These are phyloP conservation scores for Pseudois nayaur DNA, from an alignment of 2,113 vertebrate species.

Conservation along the genomic window DNA sequence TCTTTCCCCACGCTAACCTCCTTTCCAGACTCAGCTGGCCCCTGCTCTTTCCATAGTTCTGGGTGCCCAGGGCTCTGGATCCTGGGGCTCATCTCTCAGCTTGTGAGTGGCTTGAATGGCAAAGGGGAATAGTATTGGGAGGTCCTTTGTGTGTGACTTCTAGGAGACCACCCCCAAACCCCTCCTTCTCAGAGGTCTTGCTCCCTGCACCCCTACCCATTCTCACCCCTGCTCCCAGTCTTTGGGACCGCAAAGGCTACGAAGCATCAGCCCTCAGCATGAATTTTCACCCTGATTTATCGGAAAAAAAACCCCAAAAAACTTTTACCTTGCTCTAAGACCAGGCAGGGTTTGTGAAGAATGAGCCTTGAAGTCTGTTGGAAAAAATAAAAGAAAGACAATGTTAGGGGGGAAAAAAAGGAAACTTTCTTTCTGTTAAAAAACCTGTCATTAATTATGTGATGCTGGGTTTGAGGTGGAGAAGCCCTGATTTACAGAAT, in stretches of 20 bases:
- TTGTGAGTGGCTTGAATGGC: background rate
- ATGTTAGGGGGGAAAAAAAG: background rate
- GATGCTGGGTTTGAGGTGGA: background rate
- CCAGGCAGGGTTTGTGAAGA: fast-evolving
- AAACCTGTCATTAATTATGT: background rate
- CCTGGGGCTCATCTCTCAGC: fast-evolving
- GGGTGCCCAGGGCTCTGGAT: background rate
- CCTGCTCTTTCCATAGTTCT: background rate
- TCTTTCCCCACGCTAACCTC: background rate
- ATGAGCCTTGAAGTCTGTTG: background rate
- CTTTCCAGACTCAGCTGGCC: background rate
- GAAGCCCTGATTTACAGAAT: background rate
- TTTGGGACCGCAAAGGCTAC: background rate
- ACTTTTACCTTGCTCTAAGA: constrained; percentile 40
- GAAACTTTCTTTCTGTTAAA: background rate
- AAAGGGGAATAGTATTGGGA: background rate
- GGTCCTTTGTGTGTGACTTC: background rate
- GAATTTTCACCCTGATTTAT: background rate
- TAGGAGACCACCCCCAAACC: background rate
- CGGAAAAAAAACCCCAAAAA: background rate
- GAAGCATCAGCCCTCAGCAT: background rate
- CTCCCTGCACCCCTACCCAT: too few relatives aligned
- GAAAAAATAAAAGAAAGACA: constrained; percentile 49
- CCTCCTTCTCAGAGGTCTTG: background rate
- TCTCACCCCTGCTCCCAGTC: fast-evolving